A percentile compares a stretch with the other conserved stretches of the same genome.
phyloP scores from a whole-genome alignment of 2,113 vertebrate genomes.

The Baryphthengus martii region DNA sequence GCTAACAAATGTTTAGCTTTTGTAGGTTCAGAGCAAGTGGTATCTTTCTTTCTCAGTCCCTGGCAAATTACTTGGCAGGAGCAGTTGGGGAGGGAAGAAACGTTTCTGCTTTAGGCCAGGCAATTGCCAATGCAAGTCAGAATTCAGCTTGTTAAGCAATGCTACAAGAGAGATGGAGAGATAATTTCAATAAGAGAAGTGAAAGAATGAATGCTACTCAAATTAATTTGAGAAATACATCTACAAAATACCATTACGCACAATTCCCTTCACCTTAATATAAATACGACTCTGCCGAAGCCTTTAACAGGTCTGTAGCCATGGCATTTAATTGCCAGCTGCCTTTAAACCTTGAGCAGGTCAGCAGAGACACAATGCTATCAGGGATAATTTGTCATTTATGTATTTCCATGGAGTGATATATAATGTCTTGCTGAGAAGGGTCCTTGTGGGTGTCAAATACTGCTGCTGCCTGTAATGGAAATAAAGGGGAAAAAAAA shows the following conservation, averaged over 20 bases:
- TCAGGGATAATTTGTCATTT: constrained; percentile 70
- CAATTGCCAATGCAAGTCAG: constrained; percentile 12
- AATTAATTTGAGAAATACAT: background rate
- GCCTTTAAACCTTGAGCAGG: constrained; percentile 69
- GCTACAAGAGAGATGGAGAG: background rate
- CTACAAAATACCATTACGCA: background rate
- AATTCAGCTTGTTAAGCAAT: constrained; percentile 31
- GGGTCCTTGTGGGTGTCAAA: constrained; percentile 71
- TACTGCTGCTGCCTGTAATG: constrained; percentile 37
- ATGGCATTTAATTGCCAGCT: constrained; percentile 61
- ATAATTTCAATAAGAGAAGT: constrained; percentile 33
- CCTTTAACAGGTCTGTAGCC: constrained; percentile 28
- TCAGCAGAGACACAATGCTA: constrained; percentile 58
- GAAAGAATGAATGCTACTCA: constrained; percentile 2
- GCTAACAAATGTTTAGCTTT: background rate
- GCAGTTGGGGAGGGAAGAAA: background rate
- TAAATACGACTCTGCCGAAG: background rate
- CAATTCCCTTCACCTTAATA: constrained; percentile 32
- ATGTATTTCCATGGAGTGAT: constrained; percentile 68
- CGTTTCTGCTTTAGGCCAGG: constrained; percentile 26
- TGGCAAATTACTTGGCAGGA: background rate
- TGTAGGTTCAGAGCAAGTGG: background rate
- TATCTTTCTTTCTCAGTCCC: background rate
- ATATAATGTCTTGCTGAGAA: constrained; percentile 60
- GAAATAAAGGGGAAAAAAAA: constrained; percentile 37